These are phyloP conservation scores for Rhingia campestris DNA, from an alignment of 2,888 invertebrate genomes.

Conservation along the genomic window DNA sequence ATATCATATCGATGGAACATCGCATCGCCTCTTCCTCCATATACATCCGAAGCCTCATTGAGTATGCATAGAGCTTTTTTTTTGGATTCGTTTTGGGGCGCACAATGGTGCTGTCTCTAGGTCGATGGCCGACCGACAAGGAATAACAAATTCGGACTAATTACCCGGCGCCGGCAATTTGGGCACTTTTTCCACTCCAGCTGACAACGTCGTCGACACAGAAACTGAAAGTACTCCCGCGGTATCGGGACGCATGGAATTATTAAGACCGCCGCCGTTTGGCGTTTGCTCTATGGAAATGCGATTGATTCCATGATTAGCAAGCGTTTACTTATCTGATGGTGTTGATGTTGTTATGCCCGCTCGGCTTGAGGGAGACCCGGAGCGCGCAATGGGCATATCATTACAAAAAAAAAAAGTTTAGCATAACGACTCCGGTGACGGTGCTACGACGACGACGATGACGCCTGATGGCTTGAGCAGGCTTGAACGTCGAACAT, in stretches of 20 bases:
- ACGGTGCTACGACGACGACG: background rate
- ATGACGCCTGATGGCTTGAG: slow-evolving; percentile 20
- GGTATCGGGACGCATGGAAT: slow-evolving; percentile 20
- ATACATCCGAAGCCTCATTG: slow-evolving; percentile 50
- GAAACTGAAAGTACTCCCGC: slow-evolving; percentile 62
- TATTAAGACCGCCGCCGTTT: slow-evolving; percentile 39
- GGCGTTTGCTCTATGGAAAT: slow-evolving; percentile 63
- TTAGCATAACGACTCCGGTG: slow-evolving; percentile 65
- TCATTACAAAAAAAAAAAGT: slow-evolving; percentile 59
- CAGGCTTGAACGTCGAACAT: slow-evolving; percentile 50
- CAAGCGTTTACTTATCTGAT: slow-evolving; percentile 72
- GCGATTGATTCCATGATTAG: slow-evolving; percentile 73
- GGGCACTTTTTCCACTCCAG: slow-evolving; percentile 36
- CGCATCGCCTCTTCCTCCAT: slow-evolving; percentile 40
- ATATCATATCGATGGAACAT: slow-evolving; percentile 52
- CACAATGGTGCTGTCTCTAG: slow-evolving; percentile 30
- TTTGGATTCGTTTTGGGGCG: slow-evolving; percentile 2
- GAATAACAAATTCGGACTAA: slow-evolving; percentile 72
- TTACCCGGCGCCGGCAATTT: slow-evolving; percentile 58
- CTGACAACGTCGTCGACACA: slow-evolving; percentile 1
- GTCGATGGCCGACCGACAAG: slow-evolving; percentile 61
- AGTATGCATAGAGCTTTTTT: slow-evolving; percentile 57
- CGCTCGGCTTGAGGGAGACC: slow-evolving; percentile 9
- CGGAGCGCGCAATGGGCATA: slow-evolving; percentile 67
- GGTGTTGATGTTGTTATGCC: slow-evolving; percentile 65